Conservation (phyloP, 2,888 invertebrate genomes). For the Syritta pipiens region DNA sequence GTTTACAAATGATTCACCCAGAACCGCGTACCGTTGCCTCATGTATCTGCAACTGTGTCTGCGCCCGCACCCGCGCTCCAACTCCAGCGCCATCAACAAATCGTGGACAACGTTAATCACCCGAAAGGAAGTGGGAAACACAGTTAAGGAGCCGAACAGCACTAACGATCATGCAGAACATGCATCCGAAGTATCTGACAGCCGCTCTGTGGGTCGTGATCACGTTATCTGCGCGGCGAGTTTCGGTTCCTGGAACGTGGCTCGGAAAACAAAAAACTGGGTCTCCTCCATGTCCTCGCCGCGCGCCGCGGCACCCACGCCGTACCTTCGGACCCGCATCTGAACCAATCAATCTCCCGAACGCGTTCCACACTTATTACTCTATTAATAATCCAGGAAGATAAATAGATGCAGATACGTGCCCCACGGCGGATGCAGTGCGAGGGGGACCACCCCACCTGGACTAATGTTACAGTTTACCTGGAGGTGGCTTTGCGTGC, state of each 20-base stretch:
- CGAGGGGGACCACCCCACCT: slow-evolving; percentile 33
- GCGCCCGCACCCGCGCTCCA: too few relatives aligned
- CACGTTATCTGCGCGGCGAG: slow-evolving; percentile 50
- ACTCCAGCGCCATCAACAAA: slow-evolving; percentile 22
- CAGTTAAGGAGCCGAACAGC: slow-evolving; percentile 3
- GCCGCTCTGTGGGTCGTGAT: slow-evolving; percentile 64
- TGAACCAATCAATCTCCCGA: slow-evolving; percentile 63
- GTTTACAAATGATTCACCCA: slow-evolving; percentile 66
- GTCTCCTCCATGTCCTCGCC: slow-evolving; percentile 16
- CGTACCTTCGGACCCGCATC: slow-evolving; percentile 36
- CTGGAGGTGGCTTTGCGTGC: slow-evolving; percentile 35
- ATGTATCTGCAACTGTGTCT: too few relatives aligned
- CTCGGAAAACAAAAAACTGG: slow-evolving; percentile 21
- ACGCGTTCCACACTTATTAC: slow-evolving; percentile 60
- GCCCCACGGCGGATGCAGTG: slow-evolving; percentile 10
- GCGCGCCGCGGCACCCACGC: slow-evolving; percentile 49
- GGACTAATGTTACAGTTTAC: slow-evolving; percentile 56
- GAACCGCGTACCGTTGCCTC: slow-evolving; percentile 43
- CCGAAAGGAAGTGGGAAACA: slow-evolving; percentile 45
- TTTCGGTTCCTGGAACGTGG: slow-evolving; percentile 42
- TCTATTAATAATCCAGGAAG: slow-evolving; percentile 63
- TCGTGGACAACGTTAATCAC: slow-evolving; percentile 58
- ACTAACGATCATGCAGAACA: background rate
- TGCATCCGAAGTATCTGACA: slow-evolving; percentile 44
- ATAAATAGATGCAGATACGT: slow-evolving; percentile 61